Percentiles rank a stretch among this genome's conserved stretches.
These are phyloP conservation scores for Aphidius ervi DNA, from an alignment of 1,140 invertebrate genomes.

Conservation along the genomic window DNA sequence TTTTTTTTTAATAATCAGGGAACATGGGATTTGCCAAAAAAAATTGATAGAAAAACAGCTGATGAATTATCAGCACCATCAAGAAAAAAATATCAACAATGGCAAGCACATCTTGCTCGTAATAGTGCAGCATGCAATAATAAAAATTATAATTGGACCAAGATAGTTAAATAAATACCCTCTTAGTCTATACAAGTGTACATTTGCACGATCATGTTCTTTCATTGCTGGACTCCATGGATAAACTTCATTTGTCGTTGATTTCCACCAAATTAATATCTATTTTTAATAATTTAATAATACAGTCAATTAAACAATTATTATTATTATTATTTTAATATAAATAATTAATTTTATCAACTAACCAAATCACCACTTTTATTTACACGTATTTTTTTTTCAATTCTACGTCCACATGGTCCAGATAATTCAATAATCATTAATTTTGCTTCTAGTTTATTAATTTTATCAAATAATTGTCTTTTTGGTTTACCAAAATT, in stretches of 20 bases:
- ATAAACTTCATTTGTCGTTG: constrained; percentile 71
- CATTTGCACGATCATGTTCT: constrained; percentile 76
- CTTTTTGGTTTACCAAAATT: constrained; percentile 61
- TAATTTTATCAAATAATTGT: constrained; percentile 58
- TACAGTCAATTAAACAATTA: constrained; percentile 18
- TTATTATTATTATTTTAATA: not conserved
- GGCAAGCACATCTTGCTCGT: constrained; percentile 23
- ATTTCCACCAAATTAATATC: constrained; percentile 73
- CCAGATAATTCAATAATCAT: constrained; percentile 57
- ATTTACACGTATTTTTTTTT: constrained; percentile 63
- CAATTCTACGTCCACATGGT: constrained; percentile 60
- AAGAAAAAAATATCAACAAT: constrained; percentile 27
- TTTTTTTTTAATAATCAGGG: constrained; percentile 21
- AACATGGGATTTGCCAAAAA: constrained; percentile 38
- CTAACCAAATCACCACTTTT: constrained; percentile 59
- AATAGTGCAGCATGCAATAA: not conserved
- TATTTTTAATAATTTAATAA: constrained; percentile 25
- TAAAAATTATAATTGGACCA: not conserved
- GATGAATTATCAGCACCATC: constrained; percentile 29
- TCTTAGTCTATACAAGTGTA: constrained; percentile 65
- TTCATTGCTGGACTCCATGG: constrained; percentile 77
- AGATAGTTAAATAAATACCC: constrained; percentile 39
- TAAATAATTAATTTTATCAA: constrained; percentile 11
- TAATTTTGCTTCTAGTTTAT: constrained; percentile 61
- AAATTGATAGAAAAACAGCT: constrained; percentile 30